Conservation (phyloP, 2,113 vertebrate genomes). For the Lepus americanus region DNA sequence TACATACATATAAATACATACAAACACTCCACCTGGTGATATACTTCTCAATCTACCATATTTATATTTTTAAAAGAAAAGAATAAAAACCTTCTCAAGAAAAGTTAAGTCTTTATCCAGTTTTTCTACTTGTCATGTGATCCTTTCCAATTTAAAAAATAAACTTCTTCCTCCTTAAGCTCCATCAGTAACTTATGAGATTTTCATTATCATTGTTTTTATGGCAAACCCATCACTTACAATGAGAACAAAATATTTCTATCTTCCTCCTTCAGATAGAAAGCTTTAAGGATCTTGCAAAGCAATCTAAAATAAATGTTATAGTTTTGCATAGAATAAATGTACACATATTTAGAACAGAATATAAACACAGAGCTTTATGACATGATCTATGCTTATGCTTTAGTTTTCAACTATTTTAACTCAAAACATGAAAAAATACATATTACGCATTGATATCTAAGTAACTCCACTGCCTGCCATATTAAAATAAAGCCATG, state of each 20-base stretch:
- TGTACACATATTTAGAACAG: not conserved
- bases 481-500: conserved; percentile 39
- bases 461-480: not conserved
- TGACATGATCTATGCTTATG: conserved; percentile 30
- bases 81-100: not conserved
- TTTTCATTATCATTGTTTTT: conserved; percentile 54
- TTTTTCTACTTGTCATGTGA: conserved; percentile 52
- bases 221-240: conserved; percentile 38
- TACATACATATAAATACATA: conserved; percentile 3
- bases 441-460: conserved; percentile 47
- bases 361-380: conserved; percentile 31
- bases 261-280: conserved; percentile 10
- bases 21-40: not conserved
- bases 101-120: conserved; percentile 25
- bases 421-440: conserved; percentile 24
- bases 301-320: conserved; percentile 49
- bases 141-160: conserved; percentile 57
- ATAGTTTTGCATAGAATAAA: conserved; percentile 46
- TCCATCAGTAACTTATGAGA: conserved; percentile 24
- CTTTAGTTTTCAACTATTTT: conserved; percentile 55
- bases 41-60: not conserved
- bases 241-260: conserved; percentile 64
- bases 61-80: conserved; percentile 62
- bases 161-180: not conserved
- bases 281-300: conserved; percentile 29